A percentile compares a stretch with the other conserved stretches of the same genome.
These are phyloP conservation scores for Himalopsyche tibetana DNA, from an alignment of 2,888 invertebrate species.

Conservation along the genomic window DNA sequence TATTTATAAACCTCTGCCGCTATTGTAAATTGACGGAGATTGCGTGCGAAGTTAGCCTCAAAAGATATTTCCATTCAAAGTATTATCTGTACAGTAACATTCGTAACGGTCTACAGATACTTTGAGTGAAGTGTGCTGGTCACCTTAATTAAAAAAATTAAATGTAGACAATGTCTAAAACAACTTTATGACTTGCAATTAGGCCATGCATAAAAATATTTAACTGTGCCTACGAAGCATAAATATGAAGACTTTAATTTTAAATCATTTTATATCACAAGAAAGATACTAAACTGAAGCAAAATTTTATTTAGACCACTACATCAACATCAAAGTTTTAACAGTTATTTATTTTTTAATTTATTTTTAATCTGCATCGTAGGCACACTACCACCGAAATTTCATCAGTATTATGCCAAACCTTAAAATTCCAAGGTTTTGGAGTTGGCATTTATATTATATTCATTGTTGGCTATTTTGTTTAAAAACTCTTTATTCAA, in stretches of 20 bases:
- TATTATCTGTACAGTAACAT: too few relatives aligned
- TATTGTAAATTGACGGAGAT: not conserved
- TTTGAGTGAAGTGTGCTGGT: conserved; percentile 18
- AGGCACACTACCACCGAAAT: not conserved
- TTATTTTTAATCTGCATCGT: not conserved
- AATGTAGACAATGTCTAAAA: conserved; percentile 8
- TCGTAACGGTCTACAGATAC: too few relatives aligned
- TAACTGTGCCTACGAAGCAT: not conserved
- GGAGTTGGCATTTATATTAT: conserved; percentile 22
- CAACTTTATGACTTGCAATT: not conserved
- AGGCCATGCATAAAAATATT: not conserved
- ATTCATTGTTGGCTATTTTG: conserved; percentile 1
- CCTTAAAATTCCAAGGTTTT: not conserved
- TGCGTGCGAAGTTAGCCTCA: not conserved
- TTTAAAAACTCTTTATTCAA: not conserved
- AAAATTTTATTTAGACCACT: too few relatives aligned
- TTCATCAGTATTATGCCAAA: conserved; percentile 11
- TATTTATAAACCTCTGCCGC: not conserved
- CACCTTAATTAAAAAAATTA: conserved; percentile 23
- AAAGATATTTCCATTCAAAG: not conserved
- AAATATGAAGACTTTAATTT: too few relatives aligned
- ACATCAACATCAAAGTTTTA: too few relatives aligned
- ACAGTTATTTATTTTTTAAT: too few relatives aligned
- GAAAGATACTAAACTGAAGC: conserved; percentile 36
- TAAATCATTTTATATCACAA: not conserved